Base-by-base conservation (phyloP, 2,888 invertebrate genomes). In the Acronicta alni region DNA sequence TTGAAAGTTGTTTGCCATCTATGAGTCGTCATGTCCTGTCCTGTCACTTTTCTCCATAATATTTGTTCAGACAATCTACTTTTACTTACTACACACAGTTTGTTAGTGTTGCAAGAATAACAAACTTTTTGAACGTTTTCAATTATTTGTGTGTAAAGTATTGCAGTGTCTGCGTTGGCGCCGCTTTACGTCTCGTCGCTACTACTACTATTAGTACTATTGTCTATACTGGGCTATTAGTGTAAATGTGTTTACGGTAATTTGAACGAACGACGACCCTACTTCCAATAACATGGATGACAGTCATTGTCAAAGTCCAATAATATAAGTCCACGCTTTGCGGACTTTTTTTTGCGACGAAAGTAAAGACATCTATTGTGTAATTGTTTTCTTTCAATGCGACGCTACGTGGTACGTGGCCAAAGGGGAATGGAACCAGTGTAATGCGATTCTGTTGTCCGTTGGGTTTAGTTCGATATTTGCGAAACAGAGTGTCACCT, bases 331-430 rank as follows among this genome's bases (percentile, higher is more conserved):
- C 12, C 23, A 26, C 15, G 35, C 35, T n/a, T 51, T 3, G 14
- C 16, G 2, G 15, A 37, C 20, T 17, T 60, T 18, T 60, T 45
- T 18, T 61, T 46, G 23, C 48, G 8, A 49, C 18, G 26, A 51
- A 69, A 46, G 42, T 16, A 62, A 42, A 42, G 35, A 23, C 18
- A 69, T 18, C 18, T 14, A 35, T 45, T 69, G 44, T 51, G 15
- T 32, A 46, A 49, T 62, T 43, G 64, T 56, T 56, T 69, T 56
- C 42, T 44, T 56, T 51, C 26, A 43, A 45, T 30, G 9, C 38
- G 30, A 32, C 20, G 18, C 42, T 63, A 51, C 43, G 66, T 57
- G 66, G 57, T 63, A 64, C 39, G 66, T 52, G n/a, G 66, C 65
- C n/a, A 56, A 41, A 43, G 70, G 56, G 35, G 41, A 70, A 69